Percentiles rank a stretch among this genome's conserved stretches.
Evolutionary conservation across 2,888 invertebrate species (phyloP).

Genomic region (Parapristionchus giblindavisi): DNA sequence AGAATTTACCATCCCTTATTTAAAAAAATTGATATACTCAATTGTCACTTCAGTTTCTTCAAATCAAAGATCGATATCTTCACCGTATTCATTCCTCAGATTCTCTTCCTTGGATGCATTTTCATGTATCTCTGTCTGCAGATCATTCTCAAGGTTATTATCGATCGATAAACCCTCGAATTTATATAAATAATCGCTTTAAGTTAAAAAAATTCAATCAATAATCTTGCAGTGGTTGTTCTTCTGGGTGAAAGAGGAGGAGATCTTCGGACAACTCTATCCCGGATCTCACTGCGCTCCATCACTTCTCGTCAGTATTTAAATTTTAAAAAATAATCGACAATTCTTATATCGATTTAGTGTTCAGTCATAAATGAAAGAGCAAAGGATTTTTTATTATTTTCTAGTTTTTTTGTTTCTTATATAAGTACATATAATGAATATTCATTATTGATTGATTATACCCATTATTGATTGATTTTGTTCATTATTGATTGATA

Average conservation of each 20-base stretch:
- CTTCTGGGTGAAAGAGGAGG: slow-evolving; percentile 71
- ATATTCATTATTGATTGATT: too few species aligned
- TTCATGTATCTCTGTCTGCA: slow-evolving; percentile 94
- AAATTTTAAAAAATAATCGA: slow-evolving; percentile 70
- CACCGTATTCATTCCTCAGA: slow-evolving; percentile 93
- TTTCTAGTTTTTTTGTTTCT: too few species aligned
- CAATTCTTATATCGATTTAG: not conserved
- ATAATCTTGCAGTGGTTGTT: slow-evolving; percentile 70
- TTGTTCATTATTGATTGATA: not conserved
- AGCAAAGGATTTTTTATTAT: too few species aligned
- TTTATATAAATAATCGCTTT: not conserved
- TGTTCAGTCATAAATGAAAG: too few species aligned
- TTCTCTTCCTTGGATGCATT: slow-evolving; percentile 86
- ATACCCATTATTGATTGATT: too few species aligned
- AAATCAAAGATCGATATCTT: slow-evolving; percentile 81
- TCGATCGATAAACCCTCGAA: not conserved
- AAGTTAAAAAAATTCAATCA: not conserved
- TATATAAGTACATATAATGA: too few species aligned
- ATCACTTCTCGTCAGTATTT: slow-evolving; percentile 57
- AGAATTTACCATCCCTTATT: too few species aligned
- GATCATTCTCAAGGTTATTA: slow-evolving; percentile 33
- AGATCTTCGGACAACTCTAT: slow-evolving; percentile 60
- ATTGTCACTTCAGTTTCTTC: slow-evolving; percentile 70
- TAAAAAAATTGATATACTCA: too few species aligned
- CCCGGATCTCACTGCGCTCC: slow-evolving; percentile 70